Conservation (phyloP, 2,888 invertebrate genomes). For the Frankliniella intonsa region DNA sequence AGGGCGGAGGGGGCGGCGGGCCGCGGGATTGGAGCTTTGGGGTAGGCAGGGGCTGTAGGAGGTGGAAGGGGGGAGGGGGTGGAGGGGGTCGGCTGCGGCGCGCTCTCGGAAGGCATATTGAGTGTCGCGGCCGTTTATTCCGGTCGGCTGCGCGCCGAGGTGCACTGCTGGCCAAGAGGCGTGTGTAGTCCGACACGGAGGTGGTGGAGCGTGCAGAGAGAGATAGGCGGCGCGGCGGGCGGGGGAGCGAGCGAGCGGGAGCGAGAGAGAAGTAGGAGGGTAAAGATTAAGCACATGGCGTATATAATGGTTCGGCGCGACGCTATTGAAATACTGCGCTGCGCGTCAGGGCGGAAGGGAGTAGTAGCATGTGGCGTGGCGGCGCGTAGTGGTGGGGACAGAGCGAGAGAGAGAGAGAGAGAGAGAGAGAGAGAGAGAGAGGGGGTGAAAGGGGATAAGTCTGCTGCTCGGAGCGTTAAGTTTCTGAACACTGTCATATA, state of each 20-base stretch:
- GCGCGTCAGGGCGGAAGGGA: background rate
- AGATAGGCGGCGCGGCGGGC: background rate
- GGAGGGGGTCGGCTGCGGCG: background rate
- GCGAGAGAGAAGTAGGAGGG: background rate
- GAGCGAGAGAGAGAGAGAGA: background rate
- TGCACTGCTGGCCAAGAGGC: background rate
- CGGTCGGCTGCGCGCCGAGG: background rate
- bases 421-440: too few relatives aligned
- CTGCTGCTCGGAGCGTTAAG: too few relatives aligned
- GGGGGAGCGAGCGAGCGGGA: background rate
- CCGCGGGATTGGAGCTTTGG: too few relatives aligned
- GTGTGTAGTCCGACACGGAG: background rate
- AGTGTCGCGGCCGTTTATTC: conserved; percentile 1
- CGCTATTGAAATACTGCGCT: conserved; percentile 1
- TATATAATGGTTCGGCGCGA: background rate
- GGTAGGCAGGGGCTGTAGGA: too few relatives aligned
- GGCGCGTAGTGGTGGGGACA: background rate
- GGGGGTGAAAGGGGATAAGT: background rate
- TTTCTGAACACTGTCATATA: too few relatives aligned
- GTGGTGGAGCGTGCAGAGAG: too few relatives aligned
- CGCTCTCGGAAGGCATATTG: background rate
- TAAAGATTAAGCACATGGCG: background rate
- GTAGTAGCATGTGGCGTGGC: background rate
- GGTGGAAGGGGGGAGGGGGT: too few relatives aligned
- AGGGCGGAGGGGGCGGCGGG: too few relatives aligned